phyloP scores from a whole-genome alignment of 2,797 vertebrate species.

The Eulemur albifrons region DNA sequence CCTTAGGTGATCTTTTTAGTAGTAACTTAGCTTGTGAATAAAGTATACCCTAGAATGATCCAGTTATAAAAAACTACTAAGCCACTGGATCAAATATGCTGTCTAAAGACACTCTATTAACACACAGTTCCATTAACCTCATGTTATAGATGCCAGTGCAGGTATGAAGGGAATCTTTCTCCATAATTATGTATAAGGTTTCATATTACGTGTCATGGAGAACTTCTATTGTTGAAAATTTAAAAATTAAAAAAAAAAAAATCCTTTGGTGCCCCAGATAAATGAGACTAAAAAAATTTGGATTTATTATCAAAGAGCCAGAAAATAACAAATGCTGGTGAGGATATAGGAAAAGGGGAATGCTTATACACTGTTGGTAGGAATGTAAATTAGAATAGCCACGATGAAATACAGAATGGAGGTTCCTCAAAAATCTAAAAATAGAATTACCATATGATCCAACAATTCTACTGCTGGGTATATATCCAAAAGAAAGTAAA shows the following conservation, averaged over 20 bases:
- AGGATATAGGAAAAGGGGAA: not conserved
- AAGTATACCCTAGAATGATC: conserved; percentile 6
- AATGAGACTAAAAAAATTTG: not conserved
- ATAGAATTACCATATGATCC: not conserved
- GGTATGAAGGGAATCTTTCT: not conserved
- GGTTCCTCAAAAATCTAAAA: not conserved
- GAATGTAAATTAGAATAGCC: not conserved
- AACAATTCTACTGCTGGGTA: not conserved
- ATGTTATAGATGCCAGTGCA: not conserved
- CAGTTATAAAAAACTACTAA: not conserved
- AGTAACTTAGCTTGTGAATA: conserved; percentile 31
- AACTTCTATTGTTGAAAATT: not conserved
- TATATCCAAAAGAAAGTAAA: not conserved
- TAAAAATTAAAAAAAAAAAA: not conserved
- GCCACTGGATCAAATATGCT: not conserved
- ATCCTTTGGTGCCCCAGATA: not conserved
- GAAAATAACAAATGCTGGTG: not conserved
- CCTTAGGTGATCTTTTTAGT: not conserved
- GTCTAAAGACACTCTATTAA: conserved; percentile 27
- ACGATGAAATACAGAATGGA: not conserved
- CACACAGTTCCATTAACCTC: not conserved
- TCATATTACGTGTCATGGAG: not conserved
- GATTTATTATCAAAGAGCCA: not conserved
- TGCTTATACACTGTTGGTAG: not conserved
- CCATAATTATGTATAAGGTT: not conserved